phyloP scores from a whole-genome alignment of 2,888 invertebrate species.

The Acrobasis consociella region DNA sequence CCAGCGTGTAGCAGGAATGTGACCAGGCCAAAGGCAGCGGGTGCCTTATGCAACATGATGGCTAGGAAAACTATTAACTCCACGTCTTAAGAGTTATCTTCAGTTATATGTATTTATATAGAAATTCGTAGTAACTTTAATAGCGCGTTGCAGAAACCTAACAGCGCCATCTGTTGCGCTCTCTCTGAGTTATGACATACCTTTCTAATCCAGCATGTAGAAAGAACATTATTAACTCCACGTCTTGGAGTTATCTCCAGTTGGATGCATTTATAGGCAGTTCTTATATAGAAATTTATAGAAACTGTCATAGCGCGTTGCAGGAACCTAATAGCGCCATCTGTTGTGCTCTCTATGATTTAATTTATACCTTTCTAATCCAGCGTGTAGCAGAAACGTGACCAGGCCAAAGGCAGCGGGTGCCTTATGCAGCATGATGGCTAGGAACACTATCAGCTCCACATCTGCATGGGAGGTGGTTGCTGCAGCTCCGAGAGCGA shows the following conservation, averaged over 20 bases:
- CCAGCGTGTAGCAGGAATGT: constrained; percentile 96
- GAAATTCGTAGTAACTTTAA: too few relatives aligned
- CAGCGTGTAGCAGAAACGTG: constrained; percentile 97
- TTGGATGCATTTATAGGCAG: constrained; percentile 67
- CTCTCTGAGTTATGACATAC: too few relatives aligned
- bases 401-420: constrained; percentile 99
- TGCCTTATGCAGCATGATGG: constrained; percentile 99
- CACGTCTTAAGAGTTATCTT: constrained; percentile 83
- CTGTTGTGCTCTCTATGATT: too few relatives aligned
- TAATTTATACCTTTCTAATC: constrained; percentile 87
- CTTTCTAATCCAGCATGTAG: too few relatives aligned
- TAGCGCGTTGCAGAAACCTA: too few relatives aligned
- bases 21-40: constrained; percentile 98
- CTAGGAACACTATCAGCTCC: constrained; percentile 98
- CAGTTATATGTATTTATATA: too few relatives aligned
- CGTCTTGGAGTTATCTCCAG: too few relatives aligned
- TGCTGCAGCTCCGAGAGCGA: constrained; percentile 98
- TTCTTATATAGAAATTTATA: too few relatives aligned
- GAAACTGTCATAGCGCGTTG: too few relatives aligned
- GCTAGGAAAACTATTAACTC: constrained; percentile 99
- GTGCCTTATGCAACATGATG: constrained; percentile 99
- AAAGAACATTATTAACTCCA: too few relatives aligned
- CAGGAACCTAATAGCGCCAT: too few relatives aligned
- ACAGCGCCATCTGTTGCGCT: too few relatives aligned
- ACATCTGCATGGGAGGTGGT: constrained; percentile 98